These are phyloP conservation scores for Himalopsyche japonica DNA, from an alignment of 2,888 invertebrate species.

Conservation along the genomic window DNA sequence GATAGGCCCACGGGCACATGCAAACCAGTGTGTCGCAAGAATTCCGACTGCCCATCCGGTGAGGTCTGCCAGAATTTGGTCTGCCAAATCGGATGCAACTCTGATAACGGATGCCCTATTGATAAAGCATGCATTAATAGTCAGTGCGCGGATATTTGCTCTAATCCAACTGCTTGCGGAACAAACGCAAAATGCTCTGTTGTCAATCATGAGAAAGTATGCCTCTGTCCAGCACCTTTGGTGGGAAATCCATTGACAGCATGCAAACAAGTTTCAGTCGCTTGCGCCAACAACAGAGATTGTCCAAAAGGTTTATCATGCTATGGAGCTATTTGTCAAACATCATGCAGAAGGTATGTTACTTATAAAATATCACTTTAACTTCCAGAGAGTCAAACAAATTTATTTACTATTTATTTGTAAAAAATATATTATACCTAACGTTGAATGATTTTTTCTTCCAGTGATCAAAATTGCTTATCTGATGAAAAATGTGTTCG, in stretches of 20 bases:
- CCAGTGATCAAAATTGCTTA: conserved; percentile 78
- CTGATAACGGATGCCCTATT: conserved; percentile 74
- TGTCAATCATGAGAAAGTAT: conserved; percentile 72
- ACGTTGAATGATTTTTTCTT: conserved; percentile 42
- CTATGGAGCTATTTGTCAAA: conserved; percentile 76
- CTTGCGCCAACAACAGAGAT: conserved; percentile 68
- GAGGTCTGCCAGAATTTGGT: conserved; percentile 84
- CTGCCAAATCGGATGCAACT: conserved; percentile 80
- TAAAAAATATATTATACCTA: background rate
- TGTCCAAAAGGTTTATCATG: conserved; percentile 76
- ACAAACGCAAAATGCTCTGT: conserved; percentile 78
- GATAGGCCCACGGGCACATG: conserved; percentile 67
- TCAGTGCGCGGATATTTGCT: conserved; percentile 79
- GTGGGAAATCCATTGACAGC: conserved; percentile 74
- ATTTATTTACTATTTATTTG: background rate
- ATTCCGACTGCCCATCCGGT: conserved; percentile 84
- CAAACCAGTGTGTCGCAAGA: conserved; percentile 79
- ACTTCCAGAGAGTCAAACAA: background rate
- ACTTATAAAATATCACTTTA: background rate
- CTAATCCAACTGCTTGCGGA: conserved; percentile 78
- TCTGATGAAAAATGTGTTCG: conserved; percentile 84
- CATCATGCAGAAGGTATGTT: conserved; percentile 72
- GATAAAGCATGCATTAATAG: conserved; percentile 76
- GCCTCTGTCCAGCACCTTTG: conserved; percentile 72
- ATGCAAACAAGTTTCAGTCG: conserved; percentile 69